Percentiles rank a stretch among this genome's conserved stretches.
Conservation (phyloP, 2,797 vertebrate species). For the Eutrigla gurnardus region DNA sequence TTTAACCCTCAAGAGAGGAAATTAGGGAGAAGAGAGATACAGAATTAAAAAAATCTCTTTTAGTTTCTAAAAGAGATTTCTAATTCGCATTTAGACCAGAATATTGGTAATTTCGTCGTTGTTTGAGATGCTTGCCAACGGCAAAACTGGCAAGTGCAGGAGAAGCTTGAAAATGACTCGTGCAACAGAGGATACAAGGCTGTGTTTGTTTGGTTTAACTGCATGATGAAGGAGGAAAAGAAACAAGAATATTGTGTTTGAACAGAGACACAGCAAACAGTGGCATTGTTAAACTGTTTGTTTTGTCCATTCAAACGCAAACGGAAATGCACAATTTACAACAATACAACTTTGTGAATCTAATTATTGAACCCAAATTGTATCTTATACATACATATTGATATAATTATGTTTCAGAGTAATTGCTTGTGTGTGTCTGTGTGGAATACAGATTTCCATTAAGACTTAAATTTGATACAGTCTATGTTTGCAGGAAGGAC, state of each 20-base stretch:
- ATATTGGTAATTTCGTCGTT: neutral
- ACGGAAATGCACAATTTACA: neutral
- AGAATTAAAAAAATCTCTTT: neutral
- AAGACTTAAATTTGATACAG: neutral
- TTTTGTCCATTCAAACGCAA: neutral
- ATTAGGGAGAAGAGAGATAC: neutral
- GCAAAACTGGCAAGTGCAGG: neutral
- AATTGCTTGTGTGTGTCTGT: neutral
- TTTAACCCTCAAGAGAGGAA: neutral
- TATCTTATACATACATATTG: too few species aligned
- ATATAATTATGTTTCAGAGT: neutral
- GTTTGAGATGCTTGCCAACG: neutral
- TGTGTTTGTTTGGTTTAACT: neutral
- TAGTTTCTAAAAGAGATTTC: too few species aligned
- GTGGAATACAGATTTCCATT: neutral
- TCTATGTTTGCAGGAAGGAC: neutral
- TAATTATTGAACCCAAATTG: neutral
- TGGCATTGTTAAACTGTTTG: neutral
- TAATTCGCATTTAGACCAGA: neutral
- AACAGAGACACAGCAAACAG: slow-evolving; percentile 18
- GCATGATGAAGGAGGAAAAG: neutral
- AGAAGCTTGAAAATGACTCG: neutral
- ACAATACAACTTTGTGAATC: neutral
- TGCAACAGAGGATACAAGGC: neutral
- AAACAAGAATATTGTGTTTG: neutral